phyloP scores from a whole-genome alignment of 2,797 vertebrate species.

The Meda fulgida region DNA sequence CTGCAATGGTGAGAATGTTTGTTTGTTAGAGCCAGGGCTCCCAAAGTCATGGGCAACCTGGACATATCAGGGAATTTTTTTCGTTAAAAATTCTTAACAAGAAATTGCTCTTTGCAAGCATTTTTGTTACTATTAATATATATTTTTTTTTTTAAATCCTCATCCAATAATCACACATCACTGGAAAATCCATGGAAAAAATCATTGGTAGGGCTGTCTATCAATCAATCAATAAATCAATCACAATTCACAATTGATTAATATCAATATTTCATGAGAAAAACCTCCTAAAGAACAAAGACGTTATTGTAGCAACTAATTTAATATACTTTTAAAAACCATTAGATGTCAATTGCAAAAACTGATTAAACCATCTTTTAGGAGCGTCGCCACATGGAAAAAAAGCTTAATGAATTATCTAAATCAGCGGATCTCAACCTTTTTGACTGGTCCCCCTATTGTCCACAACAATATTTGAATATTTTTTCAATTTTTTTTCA shows the following conservation, averaged over 20 bases:
- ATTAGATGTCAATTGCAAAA: neutral
- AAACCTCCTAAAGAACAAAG: neutral
- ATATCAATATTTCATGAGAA: neutral
- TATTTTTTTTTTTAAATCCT: neutral
- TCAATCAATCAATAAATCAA: neutral
- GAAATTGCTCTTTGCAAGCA: neutral
- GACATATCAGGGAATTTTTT: neutral
- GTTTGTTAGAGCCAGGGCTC: neutral
- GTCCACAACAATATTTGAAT: too few species aligned
- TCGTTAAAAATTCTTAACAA: neutral
- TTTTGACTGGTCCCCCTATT: too few species aligned
- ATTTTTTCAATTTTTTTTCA: too few species aligned
- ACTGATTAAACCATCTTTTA: neutral
- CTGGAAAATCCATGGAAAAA: neutral
- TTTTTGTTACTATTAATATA: neutral
- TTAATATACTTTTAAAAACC: neutral
- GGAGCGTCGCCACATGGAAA: neutral
- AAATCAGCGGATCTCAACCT: neutral
- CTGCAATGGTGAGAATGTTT: conserved; percentile 81
- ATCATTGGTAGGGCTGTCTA: neutral
- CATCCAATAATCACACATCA: neutral
- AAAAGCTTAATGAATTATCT: neutral
- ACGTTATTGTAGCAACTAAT: neutral
- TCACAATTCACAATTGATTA: neutral
- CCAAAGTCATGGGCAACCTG: neutral